Evolutionary conservation across 2,113 vertebrate species (phyloP), one percentile per base, ranked within the genome.

Genomic region (Sylvilagus bachmani): DNA sequence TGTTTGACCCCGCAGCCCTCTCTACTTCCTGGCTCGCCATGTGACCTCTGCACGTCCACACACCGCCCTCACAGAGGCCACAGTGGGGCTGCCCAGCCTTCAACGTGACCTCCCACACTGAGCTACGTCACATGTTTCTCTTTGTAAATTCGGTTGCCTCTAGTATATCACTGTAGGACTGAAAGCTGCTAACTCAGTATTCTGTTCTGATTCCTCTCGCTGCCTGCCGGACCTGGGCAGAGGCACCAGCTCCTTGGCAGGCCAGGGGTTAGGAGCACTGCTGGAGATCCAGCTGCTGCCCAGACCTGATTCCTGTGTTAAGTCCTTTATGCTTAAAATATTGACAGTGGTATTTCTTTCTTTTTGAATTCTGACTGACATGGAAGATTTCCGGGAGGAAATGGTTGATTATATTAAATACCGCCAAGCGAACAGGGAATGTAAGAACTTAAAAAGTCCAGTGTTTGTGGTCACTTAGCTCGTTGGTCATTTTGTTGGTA

Each of bases 311-410:
- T 86, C 70, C 51, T 70, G 51, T 71, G 79, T 78, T 55, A 80
- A 88, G 78, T 70, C 55, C 22, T 22, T 61, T 82, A n/a, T 80
- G 38, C 69, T 90, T 93, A 86, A 80, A 95, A 67, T 80, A 84
- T 51, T 36, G 71, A 86, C 19, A 79, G 38, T 86, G 16, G 13
- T 29, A 87, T 91, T 44, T 87, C 85, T 38, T 75, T 84, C 21
- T 90, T 90, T 80, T 67, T 81, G 66, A 90, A 53, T 49, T 24
- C 58, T 85, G 10, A 71, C 7, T 81, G 9, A 49, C 81, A 84
- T 16, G 64, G 6, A 90, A 24, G 87, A 78, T 81, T 95, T 92
- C 55, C 67, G 69, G 22, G 77, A 87, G 25, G 73, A 36, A 79
- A 73, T 38, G 21, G 53, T 79, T 49, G 36, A 24, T 33, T 78